These are phyloP conservation scores for Apteryx owenii DNA, from an alignment of 2,113 vertebrate species.

Conservation along the genomic window DNA sequence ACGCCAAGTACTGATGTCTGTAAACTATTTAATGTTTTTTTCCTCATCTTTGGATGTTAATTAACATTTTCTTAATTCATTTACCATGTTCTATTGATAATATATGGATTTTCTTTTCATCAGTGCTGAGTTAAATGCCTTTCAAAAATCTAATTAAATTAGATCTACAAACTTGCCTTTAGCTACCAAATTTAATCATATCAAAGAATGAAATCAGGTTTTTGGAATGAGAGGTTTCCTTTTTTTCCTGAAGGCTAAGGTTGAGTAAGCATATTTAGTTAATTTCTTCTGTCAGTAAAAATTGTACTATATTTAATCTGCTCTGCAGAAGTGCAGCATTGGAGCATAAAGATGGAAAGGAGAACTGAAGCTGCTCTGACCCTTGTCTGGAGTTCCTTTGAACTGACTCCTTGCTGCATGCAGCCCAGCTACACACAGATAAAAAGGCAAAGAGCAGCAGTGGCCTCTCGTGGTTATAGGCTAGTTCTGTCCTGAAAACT, in stretches of 20 bases:
- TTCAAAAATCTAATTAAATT: conserved; percentile 6
- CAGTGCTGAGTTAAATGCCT: background rate
- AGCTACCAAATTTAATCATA: conserved; percentile 9
- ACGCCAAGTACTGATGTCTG: background rate
- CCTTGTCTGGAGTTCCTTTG: background rate
- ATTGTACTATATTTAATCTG: background rate
- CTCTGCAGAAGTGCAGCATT: background rate
- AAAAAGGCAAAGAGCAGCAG: conserved; percentile 25
- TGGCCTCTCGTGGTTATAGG: conserved; percentile 51
- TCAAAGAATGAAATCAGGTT: background rate
- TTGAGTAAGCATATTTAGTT: background rate
- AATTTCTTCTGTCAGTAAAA: background rate
- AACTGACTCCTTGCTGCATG: fast-evolving
- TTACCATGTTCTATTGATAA: background rate
- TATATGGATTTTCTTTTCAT: background rate
- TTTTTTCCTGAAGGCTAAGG: conserved; percentile 12
- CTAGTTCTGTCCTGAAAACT: background rate
- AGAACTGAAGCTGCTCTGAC: background rate
- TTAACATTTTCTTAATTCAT: background rate
- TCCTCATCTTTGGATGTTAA: background rate
- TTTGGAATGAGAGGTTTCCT: background rate
- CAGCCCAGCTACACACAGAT: background rate
- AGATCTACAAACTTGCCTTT: background rate
- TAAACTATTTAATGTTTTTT: background rate
- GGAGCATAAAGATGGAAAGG: background rate